phyloP scores from a whole-genome alignment of 2,113 vertebrate genomes.

The Hyperopisus bebe region DNA sequence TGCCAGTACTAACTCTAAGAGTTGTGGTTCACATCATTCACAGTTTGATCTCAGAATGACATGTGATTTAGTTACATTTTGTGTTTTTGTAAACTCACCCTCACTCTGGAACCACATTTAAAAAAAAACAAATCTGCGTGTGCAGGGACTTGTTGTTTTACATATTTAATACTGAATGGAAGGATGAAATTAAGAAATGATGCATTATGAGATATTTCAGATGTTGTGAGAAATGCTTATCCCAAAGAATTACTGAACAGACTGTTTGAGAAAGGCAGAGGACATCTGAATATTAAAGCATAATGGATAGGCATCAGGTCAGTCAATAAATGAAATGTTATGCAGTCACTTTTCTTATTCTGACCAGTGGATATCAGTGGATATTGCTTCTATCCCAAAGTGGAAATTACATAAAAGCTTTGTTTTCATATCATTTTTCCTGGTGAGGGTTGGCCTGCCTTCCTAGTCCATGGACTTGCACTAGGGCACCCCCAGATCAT shows the following conservation, averaged over 20 bases:
- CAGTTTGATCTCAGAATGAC: not conserved
- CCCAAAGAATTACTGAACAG: not conserved
- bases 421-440: too few species aligned
- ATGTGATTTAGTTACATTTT: slow-evolving; percentile 1
- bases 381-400: not conserved
- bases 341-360: not conserved
- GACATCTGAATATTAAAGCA: not conserved
- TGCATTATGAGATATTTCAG: not conserved
- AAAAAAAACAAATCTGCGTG: not conserved
- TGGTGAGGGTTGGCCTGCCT: too few species aligned
- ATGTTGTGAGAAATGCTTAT: not conserved
- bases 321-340: not conserved
- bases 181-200: not conserved
- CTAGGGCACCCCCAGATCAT: too few species aligned
- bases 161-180: not conserved
- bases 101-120: not conserved
- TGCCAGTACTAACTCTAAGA: not conserved
- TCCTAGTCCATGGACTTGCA: too few species aligned
- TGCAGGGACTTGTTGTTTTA: not conserved
- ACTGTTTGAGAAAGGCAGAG: not conserved
- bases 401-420: too few species aligned
- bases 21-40: not conserved
- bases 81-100: not conserved
- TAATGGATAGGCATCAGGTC: not conserved
- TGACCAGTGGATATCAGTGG: not conserved